Evolutionary conservation across 2,113 vertebrate species (phyloP), one percentile per base, ranked within the genome.

Genomic region (Albula goreensis): DNA sequence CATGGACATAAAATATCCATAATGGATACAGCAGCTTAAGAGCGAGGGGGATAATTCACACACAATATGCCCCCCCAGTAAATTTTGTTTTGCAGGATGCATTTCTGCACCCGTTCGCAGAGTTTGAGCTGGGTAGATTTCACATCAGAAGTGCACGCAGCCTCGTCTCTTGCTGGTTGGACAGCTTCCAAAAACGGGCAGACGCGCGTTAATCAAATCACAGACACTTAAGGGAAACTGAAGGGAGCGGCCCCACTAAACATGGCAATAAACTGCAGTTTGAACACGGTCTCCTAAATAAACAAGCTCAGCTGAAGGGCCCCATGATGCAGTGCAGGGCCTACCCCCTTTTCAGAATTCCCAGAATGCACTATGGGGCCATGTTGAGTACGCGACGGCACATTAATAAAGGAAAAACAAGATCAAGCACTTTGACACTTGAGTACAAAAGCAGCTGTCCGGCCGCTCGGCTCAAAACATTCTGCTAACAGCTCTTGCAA

Each of bases 371-470:
- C 90, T 79, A 88, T 85, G 88, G 88, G 86, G 88, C 85, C 84
- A 84, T 93, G 91, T 90, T 90, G 92, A 89, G 93, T 90, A 85
- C 88, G 89, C 85, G 88, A 89, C 91, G 91, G 88, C 90, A 92
- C 92, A 93, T 93, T 94, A 94, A 93, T 91, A 93, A 92, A 90
- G 89, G 5, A 84, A 89, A 93, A 93, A 92, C 89, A 86, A 89
- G 88, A 82, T 70, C 86, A 86, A 86, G 87, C 83, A 83, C 89
- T 91, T 92, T 92, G 89, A 90, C 85, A 80, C 78, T 66, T 50
- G n/a, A 78, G 66, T 74, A 57, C 74, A 84, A n/a, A 84, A 84
- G 50, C 49, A 57, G 53, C 85, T 89, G 89, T 90, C 90, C 86
- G 80, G 85, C 89, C 91, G 85, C 91, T 84, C 77, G 89, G 92